Base-by-base conservation (phyloP, 2,113 vertebrate genomes). In the Alligator sinensis region DNA sequence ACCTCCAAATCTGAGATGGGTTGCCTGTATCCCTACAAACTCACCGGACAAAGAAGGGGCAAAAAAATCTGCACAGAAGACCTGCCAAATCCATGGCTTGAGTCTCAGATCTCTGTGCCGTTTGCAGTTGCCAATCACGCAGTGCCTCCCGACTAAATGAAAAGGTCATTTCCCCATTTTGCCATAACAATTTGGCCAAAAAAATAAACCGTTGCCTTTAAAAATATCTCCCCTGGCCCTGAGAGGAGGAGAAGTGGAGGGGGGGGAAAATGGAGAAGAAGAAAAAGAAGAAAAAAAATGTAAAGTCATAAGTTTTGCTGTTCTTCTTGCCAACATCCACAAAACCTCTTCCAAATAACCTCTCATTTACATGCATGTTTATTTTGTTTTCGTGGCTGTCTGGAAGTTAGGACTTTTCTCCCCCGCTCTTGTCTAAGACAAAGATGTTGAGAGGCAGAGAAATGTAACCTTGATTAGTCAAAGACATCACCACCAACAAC, bases 341-440 rank as follows among this genome's bases (percentile, higher is more conserved):
- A 97, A 92, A 94, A 38, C 77, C 84, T 86, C 87, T 80, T 98
- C 97, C 97, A 98, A 97, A 97, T 92, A 96, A 96, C 91, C 97
- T 96, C 93, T 98, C 96, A 98, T 97, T 97, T 97, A 92, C 96
- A 97, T 98, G 93, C 91, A 76, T 96, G 91, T 97, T 98, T 97
- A 97, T 98, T 98, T 98, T 96, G 96, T 96, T 97, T 98, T 95
- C 96, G 84, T 93, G 97, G 97, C 92, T 95, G 97, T 98, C 97
- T 98, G 97, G 96, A 97, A 97, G 88, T 92, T 95, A 87, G 91
- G 89, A 79, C 90, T 81, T 87, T 91, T 82, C 75, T 3, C 17
- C 77, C 70, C 25, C 25, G 64, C 94, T 89, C 82, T 91, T 83
- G 93, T 83, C 66, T 79, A 88, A 96, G 90, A 97, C 96, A 97